A percentile compares a stretch with the other conserved stretches of the same genome.
phyloP scores from a whole-genome alignment of 1,140 invertebrate species.

The Matsumurasca onukii region DNA sequence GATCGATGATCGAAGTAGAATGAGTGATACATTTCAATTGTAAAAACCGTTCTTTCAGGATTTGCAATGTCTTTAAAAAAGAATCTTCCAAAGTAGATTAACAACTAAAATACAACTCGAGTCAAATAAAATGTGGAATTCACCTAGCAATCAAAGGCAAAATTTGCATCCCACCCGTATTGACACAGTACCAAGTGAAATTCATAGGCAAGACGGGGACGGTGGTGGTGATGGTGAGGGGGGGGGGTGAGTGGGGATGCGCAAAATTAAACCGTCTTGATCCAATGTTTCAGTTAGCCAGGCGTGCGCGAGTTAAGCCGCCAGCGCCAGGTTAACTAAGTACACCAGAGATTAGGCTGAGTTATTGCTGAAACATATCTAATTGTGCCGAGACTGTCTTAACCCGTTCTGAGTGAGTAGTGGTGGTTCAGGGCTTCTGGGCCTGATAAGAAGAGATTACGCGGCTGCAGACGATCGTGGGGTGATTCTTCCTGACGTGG shows the following conservation, averaged over 20 bases:
- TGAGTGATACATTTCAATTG: no score
- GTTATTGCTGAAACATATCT: conserved; percentile 34
- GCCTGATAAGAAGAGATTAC: no score
- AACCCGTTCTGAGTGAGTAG: not conserved
- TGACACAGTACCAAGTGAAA: conserved; percentile 18
- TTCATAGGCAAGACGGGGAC: not conserved
- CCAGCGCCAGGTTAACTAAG: conserved; percentile 33
- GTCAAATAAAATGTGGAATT: no score
- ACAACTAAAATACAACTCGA: no score
- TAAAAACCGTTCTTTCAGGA: no score
- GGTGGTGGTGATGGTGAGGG: no score
- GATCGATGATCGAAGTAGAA: no score
- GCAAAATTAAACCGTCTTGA: conserved; percentile 22
- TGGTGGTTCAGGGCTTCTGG: not conserved
- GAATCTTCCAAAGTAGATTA: no score
- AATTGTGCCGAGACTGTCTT: conserved; percentile 27
- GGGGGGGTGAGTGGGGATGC: no score
- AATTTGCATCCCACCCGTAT: no score
- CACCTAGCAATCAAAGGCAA: no score
- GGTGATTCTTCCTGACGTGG: not conserved
- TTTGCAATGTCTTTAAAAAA: no score
- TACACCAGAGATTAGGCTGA: conserved; percentile 28
- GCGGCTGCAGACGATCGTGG: conserved; percentile 14
- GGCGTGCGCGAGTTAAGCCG: not conserved
- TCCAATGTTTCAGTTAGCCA: conserved; percentile 22